Evolutionary conservation across 2,113 vertebrate species (phyloP), one percentile per base, ranked within the genome.

Genomic region (Thamnophis sirtalis): DNA sequence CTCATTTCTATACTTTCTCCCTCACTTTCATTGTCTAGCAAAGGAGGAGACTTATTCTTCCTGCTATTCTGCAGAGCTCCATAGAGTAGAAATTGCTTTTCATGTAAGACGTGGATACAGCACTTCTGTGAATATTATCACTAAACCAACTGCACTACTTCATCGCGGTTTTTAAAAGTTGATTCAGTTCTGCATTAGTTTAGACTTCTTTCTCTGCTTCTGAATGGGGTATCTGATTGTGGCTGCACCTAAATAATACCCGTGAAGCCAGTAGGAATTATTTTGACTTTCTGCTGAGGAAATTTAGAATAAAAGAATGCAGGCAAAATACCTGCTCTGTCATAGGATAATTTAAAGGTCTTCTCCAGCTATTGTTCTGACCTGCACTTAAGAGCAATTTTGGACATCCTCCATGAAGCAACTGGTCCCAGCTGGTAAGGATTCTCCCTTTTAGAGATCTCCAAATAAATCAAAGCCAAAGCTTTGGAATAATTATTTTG

Each of bases 341-440:
- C 55, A 7, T 49, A 92, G 33, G 84, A 92, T 68, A 63, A 89
- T 93, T 56, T 89, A 38, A 93, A 73, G 90, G 43, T 53, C 26
- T 54, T 24, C 48, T 60, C 28, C 50, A 85, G 48, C 60, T 89
- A 86, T 26, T 49, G 73, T 86, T 91, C 60, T 89, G 24, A 86
- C 56, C 68, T 93, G 55, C 33, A 91, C 88, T 89, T 85, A 86
- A 33, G 33, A 48, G 55, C 24, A 85, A 9, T 38, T 88, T 93
- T 89, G 90, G 90, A 89, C 11, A 26, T n/a, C 38, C 54, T 91
- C 90, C 87, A 93, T 1, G 17, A 89, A 21, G 56, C 73, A 91
- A 63, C 53, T 26, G 56, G 33, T 60, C 93, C 84, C 26, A 38
- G 63, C 28, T 56, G 80, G 89, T 91, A 73, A 68, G 48, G 49